Base-by-base conservation (phyloP, 2,113 vertebrate genomes). In the Hydrochoerus hydrochaeris region DNA sequence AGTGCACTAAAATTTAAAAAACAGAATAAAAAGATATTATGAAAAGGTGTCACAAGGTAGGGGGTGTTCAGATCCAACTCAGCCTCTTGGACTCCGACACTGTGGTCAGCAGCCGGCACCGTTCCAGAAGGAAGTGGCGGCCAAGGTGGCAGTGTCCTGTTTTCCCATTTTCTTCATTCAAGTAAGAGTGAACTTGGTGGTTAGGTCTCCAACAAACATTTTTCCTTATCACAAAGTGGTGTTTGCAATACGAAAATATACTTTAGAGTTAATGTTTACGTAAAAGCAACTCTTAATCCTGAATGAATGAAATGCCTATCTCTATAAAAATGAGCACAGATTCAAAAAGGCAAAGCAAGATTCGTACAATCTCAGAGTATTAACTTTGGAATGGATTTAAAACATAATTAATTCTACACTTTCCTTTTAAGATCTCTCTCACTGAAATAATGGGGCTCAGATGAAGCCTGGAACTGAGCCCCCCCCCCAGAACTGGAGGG, bases 291-390 rank as follows among this genome's bases (percentile, higher is more conserved):
- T 60, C 38, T 44, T 52, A 44, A 19, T 22, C 1, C 7, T 73
- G n/a, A 65, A 65, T 67, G 28, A 54, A n/a, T 54, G n/a, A 85
- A 87, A 71, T 20, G 0, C 8, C 38, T 26, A 63, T n/a, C 20
- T 91, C 78, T 30, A 52, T 77, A 75, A 82, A 75, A 81, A 67
- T 92, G 65, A 82, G 35, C 58, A 91, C 67, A 41, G n/a, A 88
- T 52, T 92, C n/a, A 44, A 89, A 92, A 52, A 49, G 65, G 17
- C 16, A 77, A 88, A 46, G 84, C 57, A 54, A 0, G n/a, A 80
- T 62, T 32, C 77, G 32, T 93, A 24, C 5, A 71, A 54, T 30
- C 38, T 93, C 44, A 65, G 28, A 54, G 1, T 20, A 78, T 87
- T 84, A 44, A 26, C 80, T 3, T 75, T 57, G 44, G 7, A 88